Evolutionary conservation across 2,888 invertebrate genomes (phyloP), one percentile per base, ranked within the genome.

Genomic region (Lepidocyrtoides sp.): DNA sequence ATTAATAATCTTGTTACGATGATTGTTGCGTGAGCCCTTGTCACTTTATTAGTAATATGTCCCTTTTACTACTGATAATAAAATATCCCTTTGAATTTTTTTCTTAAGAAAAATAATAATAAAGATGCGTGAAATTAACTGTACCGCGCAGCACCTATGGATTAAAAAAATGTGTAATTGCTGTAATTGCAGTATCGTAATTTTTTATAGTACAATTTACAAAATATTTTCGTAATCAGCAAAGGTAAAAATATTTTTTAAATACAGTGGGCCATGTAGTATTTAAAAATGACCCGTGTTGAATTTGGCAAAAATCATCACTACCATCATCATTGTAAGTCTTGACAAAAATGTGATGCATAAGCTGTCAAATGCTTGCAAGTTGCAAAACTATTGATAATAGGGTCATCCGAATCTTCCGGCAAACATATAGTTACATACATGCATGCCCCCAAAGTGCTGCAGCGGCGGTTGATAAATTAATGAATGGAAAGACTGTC

Each of bases 351-450:
- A 63, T 63, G 36, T 72, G 72, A 20, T 20, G 23, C 36, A 20
- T 44, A 48, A 54, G 66, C 66, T 81, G 81, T 69, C 88, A 69
- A 57, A 10, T 36, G 54, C 23, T 14, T n/a, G 41, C 41, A 81
- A 44, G 44, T n/a, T n/a, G n/a, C n/a, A n/a, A n/a, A n/a, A n/a
- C n/a, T n/a, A 63, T 72, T 88, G 66, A 79, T 63, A 88, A 72
- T 81, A 88, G 81, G 88, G 81, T 81, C 79, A 81, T 81, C 66
- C 48, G 29, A 87, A 17, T 77, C 77, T 87, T 87, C 86, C 86
- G 86, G 86, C 86, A 87, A 77, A 75, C n/a, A n/a, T n/a, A 2
- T 32, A 63, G 77, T 36, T 75, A 75, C 14, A 17, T 8, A 8
- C 7, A 12, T 41, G 20, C 14, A 44, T 29, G 2, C 32, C 12